phyloP scores from a whole-genome alignment of 2,888 invertebrate genomes.

The Phortica magna region DNA sequence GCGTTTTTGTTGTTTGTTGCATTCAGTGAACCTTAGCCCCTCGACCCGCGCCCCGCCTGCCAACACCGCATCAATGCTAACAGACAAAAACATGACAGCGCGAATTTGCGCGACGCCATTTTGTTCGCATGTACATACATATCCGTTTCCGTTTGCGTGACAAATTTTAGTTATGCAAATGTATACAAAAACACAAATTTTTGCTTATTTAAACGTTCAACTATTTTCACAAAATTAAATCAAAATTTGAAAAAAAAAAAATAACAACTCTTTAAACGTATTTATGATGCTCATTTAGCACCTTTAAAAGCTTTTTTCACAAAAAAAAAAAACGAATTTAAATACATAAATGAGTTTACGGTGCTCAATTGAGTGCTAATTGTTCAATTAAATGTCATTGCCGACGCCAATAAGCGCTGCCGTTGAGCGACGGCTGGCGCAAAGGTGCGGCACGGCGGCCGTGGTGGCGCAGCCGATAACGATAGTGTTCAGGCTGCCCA shows the following conservation, averaged over 20 bases:
- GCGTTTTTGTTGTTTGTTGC: too few species aligned
- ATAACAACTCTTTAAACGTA: background rate
- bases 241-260: background rate
- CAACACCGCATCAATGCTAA: background rate
- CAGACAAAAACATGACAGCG: background rate
- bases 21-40: too few species aligned
- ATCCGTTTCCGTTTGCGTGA: background rate
- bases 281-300: slow-evolving; percentile 52
- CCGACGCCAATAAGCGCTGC: slow-evolving; percentile 30
- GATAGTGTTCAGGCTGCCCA: slow-evolving; percentile 7
- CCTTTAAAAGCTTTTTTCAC: slow-evolving; percentile 53
- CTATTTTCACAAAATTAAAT: background rate
- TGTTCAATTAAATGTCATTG: slow-evolving; percentile 66
- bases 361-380: slow-evolving; percentile 72
- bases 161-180: background rate
- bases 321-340: slow-evolving; percentile 10
- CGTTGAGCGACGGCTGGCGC: background rate
- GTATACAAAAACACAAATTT: too few species aligned
- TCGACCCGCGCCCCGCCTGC: background rate
- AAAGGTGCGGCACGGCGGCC: background rate
- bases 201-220: background rate
- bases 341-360: slow-evolving; percentile 65
- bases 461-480: too few species aligned
- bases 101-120: background rate
- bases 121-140: background rate